phyloP scores from a whole-genome alignment of 2,797 vertebrate genomes.

The Chelonia mydas region DNA sequence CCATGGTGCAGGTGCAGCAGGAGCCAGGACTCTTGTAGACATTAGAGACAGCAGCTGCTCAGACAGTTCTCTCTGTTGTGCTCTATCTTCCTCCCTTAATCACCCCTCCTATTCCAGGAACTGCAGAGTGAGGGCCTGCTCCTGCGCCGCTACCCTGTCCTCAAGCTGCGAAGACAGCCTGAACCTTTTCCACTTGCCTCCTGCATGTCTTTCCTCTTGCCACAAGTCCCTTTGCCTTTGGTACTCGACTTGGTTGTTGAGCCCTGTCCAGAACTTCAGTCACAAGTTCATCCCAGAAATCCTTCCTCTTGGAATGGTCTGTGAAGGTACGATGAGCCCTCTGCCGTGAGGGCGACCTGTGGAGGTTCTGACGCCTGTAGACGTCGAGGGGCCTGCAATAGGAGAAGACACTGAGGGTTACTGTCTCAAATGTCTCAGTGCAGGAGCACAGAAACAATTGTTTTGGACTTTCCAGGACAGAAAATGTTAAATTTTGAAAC shows the following conservation, averaged over 20 bases:
- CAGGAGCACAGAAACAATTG: neutral
- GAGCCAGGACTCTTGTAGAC: no score
- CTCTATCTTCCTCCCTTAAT: neutral
- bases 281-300: neutral
- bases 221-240: no score
- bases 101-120: neutral
- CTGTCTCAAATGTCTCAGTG: neutral
- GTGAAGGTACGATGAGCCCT: neutral
- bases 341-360: no score
- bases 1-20: no score
- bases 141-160: no score
- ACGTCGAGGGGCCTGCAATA: neutral
- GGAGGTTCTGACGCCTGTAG: neutral
- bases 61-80: neutral
- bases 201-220: neutral
- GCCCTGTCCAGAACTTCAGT: neutral
- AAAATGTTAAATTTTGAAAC: neutral
- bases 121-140: neutral
- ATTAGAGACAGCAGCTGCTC: neutral
- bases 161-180: neutral
- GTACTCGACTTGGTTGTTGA: neutral
- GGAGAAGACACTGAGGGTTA: neutral
- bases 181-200: neutral
- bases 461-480: neutral
- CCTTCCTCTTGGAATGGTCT: neutral